Evolutionary conservation across 2,797 vertebrate genomes (phyloP).

Genomic region (Knipowitschia caucasica): DNA sequence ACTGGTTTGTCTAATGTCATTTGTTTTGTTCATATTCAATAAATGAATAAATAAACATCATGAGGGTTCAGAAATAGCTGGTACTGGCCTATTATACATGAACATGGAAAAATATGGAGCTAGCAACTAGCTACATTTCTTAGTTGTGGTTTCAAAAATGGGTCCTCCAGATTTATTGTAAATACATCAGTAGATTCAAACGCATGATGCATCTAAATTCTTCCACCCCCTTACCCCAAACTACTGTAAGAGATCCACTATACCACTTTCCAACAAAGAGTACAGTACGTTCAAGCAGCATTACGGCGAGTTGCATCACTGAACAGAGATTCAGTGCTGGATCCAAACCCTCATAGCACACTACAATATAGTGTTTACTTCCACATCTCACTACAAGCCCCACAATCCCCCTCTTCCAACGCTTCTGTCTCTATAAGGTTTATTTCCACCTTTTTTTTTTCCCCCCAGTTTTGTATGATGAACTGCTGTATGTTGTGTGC

Average conservation of each 20-base stretch:
- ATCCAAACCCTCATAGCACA: constrained; percentile 8
- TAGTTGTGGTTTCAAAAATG: no score
- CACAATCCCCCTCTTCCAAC: neutral
- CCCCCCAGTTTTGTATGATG: neutral
- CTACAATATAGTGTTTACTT: neutral
- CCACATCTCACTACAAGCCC: neutral
- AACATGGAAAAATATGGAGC: no score
- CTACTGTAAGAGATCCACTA: neutral
- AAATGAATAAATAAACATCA: no score
- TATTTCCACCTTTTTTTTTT: neutral
- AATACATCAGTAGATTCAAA: no score
- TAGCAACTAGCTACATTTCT: no score
- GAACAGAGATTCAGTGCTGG: constrained; percentile 4
- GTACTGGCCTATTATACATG: no score
- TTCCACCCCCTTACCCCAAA: constrained; percentile 36
- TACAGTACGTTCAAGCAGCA: constrained; percentile 15
- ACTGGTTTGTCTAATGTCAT: no score
- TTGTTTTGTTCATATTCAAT: no score
- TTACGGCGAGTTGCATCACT: constrained; percentile 53
- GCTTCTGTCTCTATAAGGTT: neutral
- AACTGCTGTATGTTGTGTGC: neutral
- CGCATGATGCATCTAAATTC: no score
- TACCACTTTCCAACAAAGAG: constrained; percentile 18
- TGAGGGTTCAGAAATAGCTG: no score
- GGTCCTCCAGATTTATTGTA: no score